Conservation (phyloP, 37 sponge, comb jelly and placozoan species). For the Mnemiopsis leidyi region DNA sequence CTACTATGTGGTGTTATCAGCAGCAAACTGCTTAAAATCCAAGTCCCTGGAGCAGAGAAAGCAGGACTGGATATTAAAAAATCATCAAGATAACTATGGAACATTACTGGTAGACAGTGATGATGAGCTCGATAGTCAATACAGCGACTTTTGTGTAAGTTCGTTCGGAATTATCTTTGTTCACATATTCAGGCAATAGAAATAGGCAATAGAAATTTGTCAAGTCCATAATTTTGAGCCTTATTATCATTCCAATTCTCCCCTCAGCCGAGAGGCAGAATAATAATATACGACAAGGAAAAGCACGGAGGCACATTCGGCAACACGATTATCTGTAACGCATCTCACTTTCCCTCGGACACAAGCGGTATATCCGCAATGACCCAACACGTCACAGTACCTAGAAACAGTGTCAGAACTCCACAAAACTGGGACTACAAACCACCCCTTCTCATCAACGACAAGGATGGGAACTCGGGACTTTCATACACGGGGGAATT, state of each 20-base stretch:
- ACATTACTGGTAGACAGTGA: background rate
- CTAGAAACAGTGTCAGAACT: background rate
- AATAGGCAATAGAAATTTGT: too few relatives aligned
- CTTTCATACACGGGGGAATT: background rate
- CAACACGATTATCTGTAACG: background rate
- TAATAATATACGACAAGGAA: slow-evolving; percentile 38
- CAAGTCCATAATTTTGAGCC: too few relatives aligned
- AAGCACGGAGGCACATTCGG: slow-evolving; percentile 23
- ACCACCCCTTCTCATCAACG: background rate
- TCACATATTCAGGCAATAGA: too few relatives aligned
- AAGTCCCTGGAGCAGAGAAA: background rate
- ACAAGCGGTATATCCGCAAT: background rate
- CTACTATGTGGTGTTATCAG: background rate
- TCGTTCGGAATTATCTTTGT: too few relatives aligned
- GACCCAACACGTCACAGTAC: background rate
- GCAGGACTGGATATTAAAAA: background rate
- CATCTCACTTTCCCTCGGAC: background rate
- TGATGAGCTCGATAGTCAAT: background rate
- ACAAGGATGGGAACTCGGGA: slow-evolving; percentile 14
- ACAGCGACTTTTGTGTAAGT: slow-evolving; percentile 27
- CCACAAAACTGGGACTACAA: background rate
- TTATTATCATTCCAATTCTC: too few relatives aligned
- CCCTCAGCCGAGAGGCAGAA: background rate
- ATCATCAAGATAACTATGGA: slow-evolving; percentile 20
- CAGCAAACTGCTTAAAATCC: background rate